Conservation (phyloP, 1,140 invertebrate genomes). For the Diorhabda sublineata region DNA sequence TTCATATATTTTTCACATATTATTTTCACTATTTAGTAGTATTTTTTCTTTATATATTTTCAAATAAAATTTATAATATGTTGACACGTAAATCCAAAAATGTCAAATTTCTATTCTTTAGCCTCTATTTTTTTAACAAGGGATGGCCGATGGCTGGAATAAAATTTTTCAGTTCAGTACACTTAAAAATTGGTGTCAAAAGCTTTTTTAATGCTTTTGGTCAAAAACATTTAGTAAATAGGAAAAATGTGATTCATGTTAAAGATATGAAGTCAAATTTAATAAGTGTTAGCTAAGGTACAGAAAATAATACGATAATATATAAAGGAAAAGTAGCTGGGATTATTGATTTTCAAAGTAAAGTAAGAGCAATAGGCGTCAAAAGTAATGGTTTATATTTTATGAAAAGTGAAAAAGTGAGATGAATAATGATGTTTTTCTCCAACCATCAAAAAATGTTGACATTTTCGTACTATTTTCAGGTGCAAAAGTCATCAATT, state of each 20-base stretch:
- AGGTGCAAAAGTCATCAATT: too few species aligned
- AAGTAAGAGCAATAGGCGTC: conserved; percentile 17
- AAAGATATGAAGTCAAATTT: conserved; percentile 33
- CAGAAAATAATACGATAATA: too few species aligned
- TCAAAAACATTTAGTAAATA: conserved; percentile 27
- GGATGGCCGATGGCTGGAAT: too few species aligned
- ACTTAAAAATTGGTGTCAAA: conserved; percentile 39
- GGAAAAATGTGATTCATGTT: conserved; percentile 39
- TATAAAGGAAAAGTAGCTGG: too few species aligned
- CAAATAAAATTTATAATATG: too few species aligned
- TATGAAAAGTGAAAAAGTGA: conserved; percentile 13
- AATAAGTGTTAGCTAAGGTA: conserved; percentile 28
- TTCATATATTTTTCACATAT: too few species aligned
- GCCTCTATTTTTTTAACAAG: too few species aligned
- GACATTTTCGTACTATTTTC: too few species aligned
- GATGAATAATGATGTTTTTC: not conserved
- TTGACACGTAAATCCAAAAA: too few species aligned
- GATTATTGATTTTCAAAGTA: conserved; percentile 13
- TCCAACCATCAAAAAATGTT: not conserved
- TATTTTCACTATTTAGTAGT: too few species aligned
- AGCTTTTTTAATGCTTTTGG: not conserved
- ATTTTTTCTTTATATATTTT: too few species aligned
- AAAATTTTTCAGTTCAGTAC: conserved; percentile 40
- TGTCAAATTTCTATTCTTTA: too few species aligned
- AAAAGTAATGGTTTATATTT: conserved; percentile 23